phyloP scores from a whole-genome alignment of 2,888 invertebrate species.

The Saturnia pavonia region DNA sequence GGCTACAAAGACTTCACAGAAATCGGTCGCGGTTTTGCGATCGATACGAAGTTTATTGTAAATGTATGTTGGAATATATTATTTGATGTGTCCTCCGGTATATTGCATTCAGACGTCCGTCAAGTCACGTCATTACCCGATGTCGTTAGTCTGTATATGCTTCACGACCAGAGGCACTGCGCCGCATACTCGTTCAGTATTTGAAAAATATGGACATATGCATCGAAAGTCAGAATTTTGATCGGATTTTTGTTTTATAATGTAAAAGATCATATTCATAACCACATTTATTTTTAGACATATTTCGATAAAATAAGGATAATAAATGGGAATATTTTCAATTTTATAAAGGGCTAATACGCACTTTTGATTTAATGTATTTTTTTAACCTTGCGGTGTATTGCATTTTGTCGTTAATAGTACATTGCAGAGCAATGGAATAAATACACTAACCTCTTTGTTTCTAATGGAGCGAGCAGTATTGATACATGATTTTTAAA shows the following conservation, averaged over 20 bases:
- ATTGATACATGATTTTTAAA: not conserved
- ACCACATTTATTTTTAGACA: too few relatives aligned
- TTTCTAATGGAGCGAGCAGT: not conserved
- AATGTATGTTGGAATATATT: not conserved
- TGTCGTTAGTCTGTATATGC: not conserved
- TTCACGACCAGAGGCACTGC: not conserved
- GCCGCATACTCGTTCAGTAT: not conserved
- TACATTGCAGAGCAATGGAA: too few relatives aligned
- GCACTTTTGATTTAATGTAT: too few relatives aligned
- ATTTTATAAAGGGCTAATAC: too few relatives aligned
- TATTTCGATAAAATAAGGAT: too few relatives aligned
- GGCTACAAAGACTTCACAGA: not conserved
- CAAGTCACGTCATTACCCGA: not conserved
- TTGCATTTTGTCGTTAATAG: too few relatives aligned
- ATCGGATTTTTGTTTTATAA: too few relatives aligned
- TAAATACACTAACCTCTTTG: not conserved
- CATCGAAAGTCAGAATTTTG: too few relatives aligned
- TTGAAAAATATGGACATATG: too few relatives aligned
- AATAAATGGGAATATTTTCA: too few relatives aligned
- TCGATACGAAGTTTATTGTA: not conserved
- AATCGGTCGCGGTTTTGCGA: not conserved
- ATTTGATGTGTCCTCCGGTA: not conserved
- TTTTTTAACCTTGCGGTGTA: too few relatives aligned
- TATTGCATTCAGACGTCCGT: not conserved
- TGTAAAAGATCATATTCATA: too few relatives aligned